phyloP scores from a whole-genome alignment of 2,888 invertebrate species.

The Epirrhoe alternata region DNA sequence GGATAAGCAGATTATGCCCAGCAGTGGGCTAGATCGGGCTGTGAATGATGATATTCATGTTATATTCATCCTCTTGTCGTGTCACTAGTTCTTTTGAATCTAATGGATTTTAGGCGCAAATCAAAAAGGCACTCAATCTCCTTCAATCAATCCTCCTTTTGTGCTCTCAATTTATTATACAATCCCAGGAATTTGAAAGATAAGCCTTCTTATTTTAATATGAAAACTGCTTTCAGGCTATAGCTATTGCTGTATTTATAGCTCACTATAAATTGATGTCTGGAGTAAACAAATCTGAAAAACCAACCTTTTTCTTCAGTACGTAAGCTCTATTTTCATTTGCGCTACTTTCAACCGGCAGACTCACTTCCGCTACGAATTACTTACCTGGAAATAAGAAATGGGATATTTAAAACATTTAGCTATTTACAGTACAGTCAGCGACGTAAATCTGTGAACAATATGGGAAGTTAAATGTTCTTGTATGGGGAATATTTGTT shows the following conservation, averaged over 20 bases:
- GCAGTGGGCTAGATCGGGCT: too few relatives aligned
- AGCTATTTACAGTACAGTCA: neutral
- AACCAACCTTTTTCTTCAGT: neutral
- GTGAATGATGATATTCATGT: too few relatives aligned
- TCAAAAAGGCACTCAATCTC: too few relatives aligned
- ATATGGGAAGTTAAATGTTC: too few relatives aligned
- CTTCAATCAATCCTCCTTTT: too few relatives aligned
- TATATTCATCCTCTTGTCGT: too few relatives aligned
- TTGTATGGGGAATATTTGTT: too few relatives aligned
- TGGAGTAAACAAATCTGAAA: neutral
- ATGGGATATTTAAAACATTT: slow-evolving; percentile 1
- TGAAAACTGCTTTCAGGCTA: neutral
- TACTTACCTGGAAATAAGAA: slow-evolving; percentile 45
- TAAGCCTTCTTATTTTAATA: neutral
- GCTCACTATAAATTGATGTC: neutral
- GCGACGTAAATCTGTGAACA: too few relatives aligned
- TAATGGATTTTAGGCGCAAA: too few relatives aligned
- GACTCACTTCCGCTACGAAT: slow-evolving; percentile 22
- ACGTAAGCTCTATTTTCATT: slow-evolving; percentile 4
- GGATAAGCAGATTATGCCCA: too few relatives aligned
- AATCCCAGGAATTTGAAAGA: neutral
- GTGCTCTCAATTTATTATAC: too few relatives aligned
- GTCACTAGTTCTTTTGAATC: too few relatives aligned
- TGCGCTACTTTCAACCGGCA: slow-evolving; percentile 4
- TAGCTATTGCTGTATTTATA: slow-evolving; percentile 4